A percentile compares a stretch with the other conserved stretches of the same genome.
Conservation (phyloP, 2,797 vertebrate genomes). For the Arctocebus calabarensis region DNA sequence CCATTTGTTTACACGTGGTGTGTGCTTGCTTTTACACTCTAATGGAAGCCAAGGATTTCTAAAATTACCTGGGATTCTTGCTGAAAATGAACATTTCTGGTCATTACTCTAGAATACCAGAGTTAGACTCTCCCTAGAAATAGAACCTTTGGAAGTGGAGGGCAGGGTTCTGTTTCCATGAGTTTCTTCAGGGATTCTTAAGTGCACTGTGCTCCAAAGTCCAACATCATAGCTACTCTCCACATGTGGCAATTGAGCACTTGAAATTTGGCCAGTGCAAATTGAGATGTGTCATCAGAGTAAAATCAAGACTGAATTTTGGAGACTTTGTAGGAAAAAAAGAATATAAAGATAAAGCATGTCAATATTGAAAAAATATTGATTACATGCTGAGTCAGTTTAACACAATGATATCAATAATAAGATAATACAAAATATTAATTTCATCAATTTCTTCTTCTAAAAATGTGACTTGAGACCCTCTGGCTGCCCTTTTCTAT, state of each 20-base stretch:
- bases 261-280: not conserved
- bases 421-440: not conserved
- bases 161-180: not conserved
- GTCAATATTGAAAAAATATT: not conserved
- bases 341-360: not conserved
- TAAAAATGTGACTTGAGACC: not conserved
- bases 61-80: not conserved
- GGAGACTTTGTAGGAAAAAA: not conserved
- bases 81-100: not conserved
- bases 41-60: not conserved
- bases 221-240: not conserved
- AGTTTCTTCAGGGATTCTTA: not conserved
- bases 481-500: not conserved
- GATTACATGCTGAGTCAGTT: not conserved
- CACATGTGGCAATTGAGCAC: not conserved
- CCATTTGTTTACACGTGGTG: no score
- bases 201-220: not conserved
- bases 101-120: not conserved
- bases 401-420: not conserved
- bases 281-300: not conserved
- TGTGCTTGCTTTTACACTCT: no score
- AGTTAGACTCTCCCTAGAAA: not conserved
- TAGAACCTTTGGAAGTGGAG: not conserved
- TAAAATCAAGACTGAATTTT: not conserved
- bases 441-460: not conserved